phyloP scores from a whole-genome alignment of 2,113 vertebrate genomes.

The Melospiza melodia region DNA sequence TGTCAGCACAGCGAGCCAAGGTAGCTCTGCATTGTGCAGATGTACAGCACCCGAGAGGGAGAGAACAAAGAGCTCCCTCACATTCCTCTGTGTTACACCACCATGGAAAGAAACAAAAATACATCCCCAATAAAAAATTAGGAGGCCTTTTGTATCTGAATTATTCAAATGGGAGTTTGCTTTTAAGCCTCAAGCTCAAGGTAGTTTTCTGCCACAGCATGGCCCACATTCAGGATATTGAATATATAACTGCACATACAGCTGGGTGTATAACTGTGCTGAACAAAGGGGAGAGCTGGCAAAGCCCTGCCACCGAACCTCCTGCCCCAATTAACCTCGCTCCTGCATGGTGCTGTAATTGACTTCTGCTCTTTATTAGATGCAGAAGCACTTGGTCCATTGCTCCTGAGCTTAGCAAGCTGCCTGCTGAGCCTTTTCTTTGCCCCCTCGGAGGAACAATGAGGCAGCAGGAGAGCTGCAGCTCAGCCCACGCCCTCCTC shows the following conservation, averaged over 20 bases:
- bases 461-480: background rate
- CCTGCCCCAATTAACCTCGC: background rate
- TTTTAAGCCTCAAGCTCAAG: background rate
- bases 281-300: background rate
- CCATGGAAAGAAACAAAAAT: constrained; percentile 5
- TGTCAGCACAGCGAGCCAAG: background rate
- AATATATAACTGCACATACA: background rate
- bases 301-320: background rate
- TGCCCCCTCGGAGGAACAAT: background rate
- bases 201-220: background rate
- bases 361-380: constrained; percentile 13
- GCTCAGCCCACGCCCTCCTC: background rate
- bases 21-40: background rate
- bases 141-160: constrained; percentile 11
- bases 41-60: background rate
- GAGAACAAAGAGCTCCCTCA: constrained; percentile 8
- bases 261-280: background rate
- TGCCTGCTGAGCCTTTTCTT: constrained; percentile 13
- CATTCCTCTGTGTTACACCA: background rate
- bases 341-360: background rate
- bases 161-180: background rate
- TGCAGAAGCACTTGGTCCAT: background rate
- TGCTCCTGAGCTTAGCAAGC: background rate
- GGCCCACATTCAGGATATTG: background rate
- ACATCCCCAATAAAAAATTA: background rate